Evolutionary conservation across 1,140 invertebrate genomes (phyloP).

Genomic region (Zaprionus lachaisei): DNA sequence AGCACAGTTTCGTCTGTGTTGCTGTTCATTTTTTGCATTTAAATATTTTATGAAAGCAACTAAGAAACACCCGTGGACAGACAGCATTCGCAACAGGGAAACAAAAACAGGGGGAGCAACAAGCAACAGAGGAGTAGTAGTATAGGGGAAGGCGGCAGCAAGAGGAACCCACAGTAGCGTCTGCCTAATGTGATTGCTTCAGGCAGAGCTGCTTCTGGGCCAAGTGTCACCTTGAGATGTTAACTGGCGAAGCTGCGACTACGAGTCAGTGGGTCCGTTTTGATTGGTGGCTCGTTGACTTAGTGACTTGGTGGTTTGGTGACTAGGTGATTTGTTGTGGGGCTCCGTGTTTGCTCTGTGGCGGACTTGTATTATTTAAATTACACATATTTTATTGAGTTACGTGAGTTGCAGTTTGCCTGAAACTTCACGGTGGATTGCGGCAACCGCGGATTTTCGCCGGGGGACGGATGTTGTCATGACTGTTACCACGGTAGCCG

Average conservation of each 20-base stretch:
- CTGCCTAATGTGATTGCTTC: slow-evolving; percentile 59
- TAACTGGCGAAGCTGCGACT: slow-evolving; percentile 28
- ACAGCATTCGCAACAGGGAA: slow-evolving; percentile 4
- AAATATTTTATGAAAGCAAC: slow-evolving; percentile 74
- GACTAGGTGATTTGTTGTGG: background rate
- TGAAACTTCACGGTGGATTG: background rate
- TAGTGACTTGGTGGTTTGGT: background rate
- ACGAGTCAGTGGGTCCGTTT: slow-evolving; percentile 15
- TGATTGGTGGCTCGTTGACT: slow-evolving; percentile 5
- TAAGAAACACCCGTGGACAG: slow-evolving; percentile 40
- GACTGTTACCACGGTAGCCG: background rate
- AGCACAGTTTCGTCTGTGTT: slow-evolving; percentile 26
- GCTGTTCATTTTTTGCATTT: slow-evolving; percentile 71
- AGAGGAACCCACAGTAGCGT: slow-evolving; percentile 10
- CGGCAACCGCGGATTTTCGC: too few relatives aligned
- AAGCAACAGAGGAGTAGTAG: background rate
- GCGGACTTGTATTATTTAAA: slow-evolving; percentile 41
- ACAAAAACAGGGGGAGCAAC: background rate
- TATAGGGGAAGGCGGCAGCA: background rate
- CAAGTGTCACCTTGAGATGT: slow-evolving; percentile 66
- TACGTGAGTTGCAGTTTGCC: slow-evolving; percentile 37
- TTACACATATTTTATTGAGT: slow-evolving; percentile 49
- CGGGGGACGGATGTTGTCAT: background rate
- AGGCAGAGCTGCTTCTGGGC: background rate
- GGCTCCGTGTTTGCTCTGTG: background rate